A percentile compares a stretch with the other conserved stretches of the same genome.
phyloP scores from a whole-genome alignment of 1,140 invertebrate genomes.

The Drosophila carrolli region DNA sequence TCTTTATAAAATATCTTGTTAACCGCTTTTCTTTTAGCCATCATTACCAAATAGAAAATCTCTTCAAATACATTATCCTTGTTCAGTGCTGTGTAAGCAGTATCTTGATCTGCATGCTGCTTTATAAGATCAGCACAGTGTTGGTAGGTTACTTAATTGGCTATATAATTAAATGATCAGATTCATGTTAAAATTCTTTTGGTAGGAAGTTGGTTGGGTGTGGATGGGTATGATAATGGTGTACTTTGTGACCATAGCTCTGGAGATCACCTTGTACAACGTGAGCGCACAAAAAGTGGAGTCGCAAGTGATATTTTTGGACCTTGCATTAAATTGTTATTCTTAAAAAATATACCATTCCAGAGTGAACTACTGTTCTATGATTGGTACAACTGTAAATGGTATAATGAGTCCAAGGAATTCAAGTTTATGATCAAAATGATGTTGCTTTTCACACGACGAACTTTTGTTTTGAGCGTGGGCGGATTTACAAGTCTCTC shows the following conservation, averaged over 20 bases:
- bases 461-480: conserved; percentile 58
- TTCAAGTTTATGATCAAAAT: conserved; percentile 70
- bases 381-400: conserved; percentile 69
- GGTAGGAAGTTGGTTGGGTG: conserved; percentile 58
- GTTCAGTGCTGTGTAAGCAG: conserved; percentile 69
- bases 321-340: background rate
- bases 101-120: conserved; percentile 70
- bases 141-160: conserved; percentile 24
- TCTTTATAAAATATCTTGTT: background rate
- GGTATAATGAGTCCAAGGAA: conserved; percentile 66
- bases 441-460: conserved; percentile 62
- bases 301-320: conserved; percentile 38
- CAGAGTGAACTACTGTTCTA: conserved; percentile 62
- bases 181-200: background rate
- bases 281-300: conserved; percentile 65
- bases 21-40: conserved; percentile 33
- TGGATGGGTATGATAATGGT: conserved; percentile 74
- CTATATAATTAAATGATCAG: background rate
- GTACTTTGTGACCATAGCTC: conserved; percentile 60
- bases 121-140: conserved; percentile 69
- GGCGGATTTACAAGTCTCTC: conserved; percentile 72
- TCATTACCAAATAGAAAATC: conserved; percentile 53
- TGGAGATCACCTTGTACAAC: conserved; percentile 70
- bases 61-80: conserved; percentile 70
- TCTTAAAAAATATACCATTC: background rate